Base-by-base conservation (phyloP, 1,140 invertebrate species). In the Tetranychus cinnabarinus region DNA sequence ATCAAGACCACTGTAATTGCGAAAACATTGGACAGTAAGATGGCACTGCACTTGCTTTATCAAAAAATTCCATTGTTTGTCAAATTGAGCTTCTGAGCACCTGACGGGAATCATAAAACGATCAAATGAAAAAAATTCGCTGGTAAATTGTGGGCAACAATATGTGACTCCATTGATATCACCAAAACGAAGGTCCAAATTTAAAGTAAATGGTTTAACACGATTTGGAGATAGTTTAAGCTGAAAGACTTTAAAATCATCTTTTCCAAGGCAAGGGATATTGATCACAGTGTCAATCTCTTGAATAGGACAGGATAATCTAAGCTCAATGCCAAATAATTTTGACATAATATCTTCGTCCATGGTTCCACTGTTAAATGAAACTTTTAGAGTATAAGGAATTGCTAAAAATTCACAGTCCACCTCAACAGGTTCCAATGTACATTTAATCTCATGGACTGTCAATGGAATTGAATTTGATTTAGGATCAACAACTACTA, bases 41-140 rank as follows among this genome's bases (percentile, higher is more conserved):
- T 52, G 48, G 10, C 39, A 42, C 5, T 42, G 5, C 5, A 52
- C 6, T 52, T n/a, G 33, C 48, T 52, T 52, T 4, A 52, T 5
- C 6, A 52, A 33, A 23, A 4, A 6, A 52, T n/a, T 52, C 48
- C 48, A 52, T 7, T 6, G 5, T 5, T 4, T 7, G 15, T n/a
- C 15, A 52, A 8, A 52, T 1, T 42, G 39, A 52, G 5, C 15
- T 23, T 23, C 31, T 6, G 5, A 8, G 15, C 31, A 23, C 6
- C 15, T 52, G 6, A 62, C n/a, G 39, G 56, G n/a, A 58, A 59
- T 46, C 10, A 62, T 60, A 4, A 62, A 33, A 52, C 59, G 46
- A 50, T 59, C 35, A n/a, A 62, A 56, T 33, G 61, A n/a, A 39
- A 62, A 34, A n/a, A 6, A 2, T 46, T 62, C 56, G 15, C 23